Evolutionary conservation across 2,888 invertebrate genomes (phyloP), one percentile per base, ranked within the genome.

Genomic region (Diabrotica balteata): DNA sequence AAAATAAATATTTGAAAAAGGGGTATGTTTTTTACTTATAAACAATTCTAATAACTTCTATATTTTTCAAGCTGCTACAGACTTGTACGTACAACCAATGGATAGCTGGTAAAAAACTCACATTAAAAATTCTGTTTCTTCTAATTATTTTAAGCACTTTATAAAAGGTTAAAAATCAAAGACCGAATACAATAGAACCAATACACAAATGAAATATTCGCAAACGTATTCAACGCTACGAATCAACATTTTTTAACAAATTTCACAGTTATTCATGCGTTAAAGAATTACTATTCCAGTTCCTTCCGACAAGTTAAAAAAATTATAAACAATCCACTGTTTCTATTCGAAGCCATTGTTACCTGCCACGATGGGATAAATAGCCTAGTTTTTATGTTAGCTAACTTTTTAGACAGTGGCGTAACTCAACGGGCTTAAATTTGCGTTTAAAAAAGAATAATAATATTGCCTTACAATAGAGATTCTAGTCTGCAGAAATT

Each of bases 301-400:
- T 59, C 59, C 59, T 59, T 50, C 59, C 59, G 32, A 60, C 50
- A 59, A 59, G 50, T 43, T 50, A 51, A 52, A 45, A 59, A n/a
- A 50, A 59, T 42, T 7, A 32, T n/a, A 60, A 60, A 60, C 60
- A 60, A 60, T 52, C 32, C 49, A 60, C 52, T 60, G 60, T 60
- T 60, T 4, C 60, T 51, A 51, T 51, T 52, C 44, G 44, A 51
- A 47, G 45, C 60, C 60, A 60, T 60, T 60, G 60, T 60, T 60
- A 51, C 52, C 11, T 42, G 11, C 32, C 47, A 54, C 43, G 54
- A 59, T 52, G 51, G 22, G 60, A 60, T 60, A 60, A 57, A 60
- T 60, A 52, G 45, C 51, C 52, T 52, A 60, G 9, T 51, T 60
- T 60, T 60, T 52, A 51, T 52, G 11, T 60, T 60, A 45, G 51